A percentile compares a stretch with the other conserved stretches of the same genome.
Conservation (phyloP, 2,113 vertebrate species). For the Thermophis baileyi region DNA sequence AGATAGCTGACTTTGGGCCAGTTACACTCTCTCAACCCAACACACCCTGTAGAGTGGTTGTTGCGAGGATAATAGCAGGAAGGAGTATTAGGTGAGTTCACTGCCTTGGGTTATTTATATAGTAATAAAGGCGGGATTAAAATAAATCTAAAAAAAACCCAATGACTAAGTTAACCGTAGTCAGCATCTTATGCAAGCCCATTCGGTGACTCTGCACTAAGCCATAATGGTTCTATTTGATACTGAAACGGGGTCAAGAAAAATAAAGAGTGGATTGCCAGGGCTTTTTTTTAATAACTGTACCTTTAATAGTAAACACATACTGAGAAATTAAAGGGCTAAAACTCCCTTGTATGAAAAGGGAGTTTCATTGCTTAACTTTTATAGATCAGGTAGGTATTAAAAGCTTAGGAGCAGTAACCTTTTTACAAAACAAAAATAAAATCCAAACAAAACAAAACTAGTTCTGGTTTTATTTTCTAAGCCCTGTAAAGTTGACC, state of each 20-base stretch:
- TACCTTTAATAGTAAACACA: background rate
- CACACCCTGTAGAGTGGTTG: background rate
- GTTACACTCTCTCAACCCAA: too few species aligned
- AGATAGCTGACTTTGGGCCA: too few species aligned
- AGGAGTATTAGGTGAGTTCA: background rate
- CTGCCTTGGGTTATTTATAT: background rate
- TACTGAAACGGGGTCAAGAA: background rate
- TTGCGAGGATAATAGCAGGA: background rate
- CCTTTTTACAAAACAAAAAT: too few species aligned
- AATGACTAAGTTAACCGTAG: background rate
- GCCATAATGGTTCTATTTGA: background rate
- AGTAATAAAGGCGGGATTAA: background rate
- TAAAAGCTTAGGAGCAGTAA: background rate
- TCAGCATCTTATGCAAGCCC: background rate
- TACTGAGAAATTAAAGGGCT: background rate
- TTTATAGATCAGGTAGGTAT: background rate
- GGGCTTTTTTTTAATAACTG: background rate
- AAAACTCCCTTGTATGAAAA: background rate
- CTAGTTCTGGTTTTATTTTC: background rate
- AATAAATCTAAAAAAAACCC: background rate
- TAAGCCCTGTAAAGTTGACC: background rate
- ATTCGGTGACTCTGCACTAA: background rate
- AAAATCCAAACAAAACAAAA: background rate
- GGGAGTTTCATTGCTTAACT: background rate
- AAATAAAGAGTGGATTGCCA: background rate